Base-by-base conservation (phyloP, 2,113 vertebrate species). In the Erpornis zantholeuca region DNA sequence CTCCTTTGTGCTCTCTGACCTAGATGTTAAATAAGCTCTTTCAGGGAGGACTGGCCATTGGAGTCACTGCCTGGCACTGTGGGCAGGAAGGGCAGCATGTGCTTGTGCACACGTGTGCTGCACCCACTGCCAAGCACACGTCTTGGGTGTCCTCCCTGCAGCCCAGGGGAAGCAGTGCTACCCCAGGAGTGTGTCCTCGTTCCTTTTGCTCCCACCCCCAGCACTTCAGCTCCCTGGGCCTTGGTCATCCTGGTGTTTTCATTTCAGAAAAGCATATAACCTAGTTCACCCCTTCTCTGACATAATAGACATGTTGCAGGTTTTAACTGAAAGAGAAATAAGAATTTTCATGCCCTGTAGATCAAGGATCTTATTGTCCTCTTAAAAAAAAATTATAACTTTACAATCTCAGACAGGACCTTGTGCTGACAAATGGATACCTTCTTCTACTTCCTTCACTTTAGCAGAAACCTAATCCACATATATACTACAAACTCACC, bases 101-200 rank as follows among this genome's bases (percentile, higher is more conserved):
- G 61, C 25, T 11, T 7, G 3, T 2, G 16, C 12, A 50, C 52
- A 25, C 4, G 28, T 52, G 28, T 53, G 80, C 65, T 33, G 60
- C 6, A 20, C 10, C 20, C 75, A 2, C 53, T 9, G 50, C 47
- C 3, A 22, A 10, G 53, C 19, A 6, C 8, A 1, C 0, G 3
- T 6, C 18, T 1, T 4, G 15, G 42, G 10, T 69, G n/a, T 50
- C 29, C 11, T 11, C 22, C 24, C 36, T 44, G 40, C 28, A 21
- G 31, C 47, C 53, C 73, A 17, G 14, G 28, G 33, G n/a, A 2
- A 50, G 3, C 45, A 24, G 19, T 1, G 0, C n/a, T 38, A 17
- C 25, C 35, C 45, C 20, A 50, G 28, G 23, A 54, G 11, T 2
- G 1, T 31, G 12, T 12, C 60, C 31, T 9, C 3, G 15, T 45